Percentiles rank a stretch among this genome's conserved stretches.
Conservation (phyloP, 2,888 invertebrate species). For the Trachelus stipa region DNA sequence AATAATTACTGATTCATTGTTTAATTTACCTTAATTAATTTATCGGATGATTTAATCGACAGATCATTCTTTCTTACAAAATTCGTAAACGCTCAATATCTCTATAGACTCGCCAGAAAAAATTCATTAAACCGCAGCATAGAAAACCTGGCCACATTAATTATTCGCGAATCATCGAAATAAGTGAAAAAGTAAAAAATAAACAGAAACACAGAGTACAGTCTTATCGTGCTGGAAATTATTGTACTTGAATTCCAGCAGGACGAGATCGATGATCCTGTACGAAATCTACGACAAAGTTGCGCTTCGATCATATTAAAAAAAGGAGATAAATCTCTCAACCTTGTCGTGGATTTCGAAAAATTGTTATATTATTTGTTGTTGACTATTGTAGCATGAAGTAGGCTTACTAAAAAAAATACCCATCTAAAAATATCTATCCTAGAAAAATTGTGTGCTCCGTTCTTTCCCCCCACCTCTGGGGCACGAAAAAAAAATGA, state of each 20-base stretch:
- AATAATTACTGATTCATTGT: too few relatives aligned
- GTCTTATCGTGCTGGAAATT: background rate
- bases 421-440: constrained; percentile 12
- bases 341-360: constrained; percentile 42
- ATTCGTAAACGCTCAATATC: background rate
- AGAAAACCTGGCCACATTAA: background rate
- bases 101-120: background rate
- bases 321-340: constrained; percentile 22
- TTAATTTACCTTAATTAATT: too few relatives aligned
- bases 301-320: constrained; percentile 12
- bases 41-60: too few relatives aligned
- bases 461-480: constrained; percentile 23
- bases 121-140: background rate
- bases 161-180: constrained; percentile 13
- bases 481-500: constrained; percentile 29
- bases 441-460: constrained; percentile 14
- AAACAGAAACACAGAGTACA: background rate
- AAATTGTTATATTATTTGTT: constrained; percentile 61
- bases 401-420: constrained; percentile 35
- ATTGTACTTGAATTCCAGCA: constrained; percentile 13
- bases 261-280: constrained; percentile 26
- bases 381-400: constrained; percentile 58
- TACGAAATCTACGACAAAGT: constrained; percentile 36
- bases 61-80: too few relatives aligned
- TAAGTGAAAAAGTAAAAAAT: constrained; percentile 12